A percentile compares a stretch with the other conserved stretches of the same genome.
Conservation (phyloP, 2,888 invertebrate species). For the Agrochola lota region DNA sequence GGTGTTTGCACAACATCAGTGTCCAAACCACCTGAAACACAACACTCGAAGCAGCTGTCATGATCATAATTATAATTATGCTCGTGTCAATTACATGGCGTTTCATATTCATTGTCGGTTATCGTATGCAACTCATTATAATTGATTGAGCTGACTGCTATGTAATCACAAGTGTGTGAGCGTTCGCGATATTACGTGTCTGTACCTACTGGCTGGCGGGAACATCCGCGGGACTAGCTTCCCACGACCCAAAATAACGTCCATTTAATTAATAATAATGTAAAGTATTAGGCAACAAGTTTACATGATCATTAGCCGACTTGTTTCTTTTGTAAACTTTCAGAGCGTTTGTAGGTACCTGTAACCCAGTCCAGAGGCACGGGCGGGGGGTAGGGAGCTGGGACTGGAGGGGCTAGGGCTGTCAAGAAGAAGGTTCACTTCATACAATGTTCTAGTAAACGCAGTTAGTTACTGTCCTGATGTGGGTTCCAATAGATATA, state of each 20-base stretch:
- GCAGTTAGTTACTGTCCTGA: too few species aligned
- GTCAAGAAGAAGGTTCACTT: too few species aligned
- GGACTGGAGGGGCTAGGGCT: too few species aligned
- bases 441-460: not conserved
- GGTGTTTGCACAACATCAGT: not conserved
- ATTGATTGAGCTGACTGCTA: slow-evolving; percentile 7
- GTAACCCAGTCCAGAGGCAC: not conserved
- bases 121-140: not conserved
- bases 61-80: not conserved
- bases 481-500: not conserved
- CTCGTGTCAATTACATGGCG: slow-evolving; percentile 7
- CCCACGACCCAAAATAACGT: not conserved
- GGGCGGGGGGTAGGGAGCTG: too few species aligned
- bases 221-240: not conserved
- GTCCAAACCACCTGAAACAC: not conserved
- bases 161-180: not conserved
- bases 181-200: not conserved
- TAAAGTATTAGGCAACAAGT: slow-evolving; percentile 17
- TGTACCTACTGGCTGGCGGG: not conserved
- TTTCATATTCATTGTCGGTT: not conserved
- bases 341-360: not conserved
- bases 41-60: slow-evolving; percentile 9
- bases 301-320: slow-evolving; percentile 10
- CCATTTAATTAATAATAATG: slow-evolving; percentile 18
- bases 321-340: slow-evolving; percentile 20